Percentiles rank a stretch among this genome's conserved stretches.
phyloP scores from a whole-genome alignment of 1,140 invertebrate species.

The Hormaphis cornu region DNA sequence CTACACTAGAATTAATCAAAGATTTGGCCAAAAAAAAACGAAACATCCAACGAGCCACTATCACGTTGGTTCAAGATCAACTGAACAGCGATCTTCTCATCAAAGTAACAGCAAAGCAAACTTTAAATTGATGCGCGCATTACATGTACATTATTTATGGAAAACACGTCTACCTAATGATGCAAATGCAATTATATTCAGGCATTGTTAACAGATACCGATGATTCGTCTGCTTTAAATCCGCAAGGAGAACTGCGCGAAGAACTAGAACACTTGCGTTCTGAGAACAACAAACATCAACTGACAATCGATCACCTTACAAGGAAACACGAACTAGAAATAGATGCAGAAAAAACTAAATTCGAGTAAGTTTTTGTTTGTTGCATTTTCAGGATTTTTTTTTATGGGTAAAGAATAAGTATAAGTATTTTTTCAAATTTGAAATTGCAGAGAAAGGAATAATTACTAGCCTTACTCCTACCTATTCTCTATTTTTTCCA shows the following conservation, averaged over 20 bases:
- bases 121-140: too few species aligned
- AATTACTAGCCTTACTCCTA: too few species aligned
- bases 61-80: conserved; percentile 7
- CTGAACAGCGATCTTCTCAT: conserved; percentile 13
- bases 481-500: too few species aligned
- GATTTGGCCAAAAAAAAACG: conserved; percentile 9
- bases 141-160: background rate
- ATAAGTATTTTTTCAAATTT: too few species aligned
- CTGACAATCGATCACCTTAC: background rate
- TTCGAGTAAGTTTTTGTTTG: background rate
- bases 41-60: background rate
- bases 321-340: conserved; percentile 4
- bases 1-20: background rate
- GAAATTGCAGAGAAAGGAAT: too few species aligned
- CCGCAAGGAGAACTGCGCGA: background rate
- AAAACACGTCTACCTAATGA: background rate
- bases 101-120: conserved; percentile 6
- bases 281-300: conserved; percentile 2
- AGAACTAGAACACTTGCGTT: background rate
- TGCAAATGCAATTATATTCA: background rate
- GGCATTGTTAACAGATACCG: conserved; percentile 1
- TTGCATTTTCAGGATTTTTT: too few species aligned
- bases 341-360: conserved; percentile 13
- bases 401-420: too few species aligned
- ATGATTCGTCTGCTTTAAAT: background rate